Base-by-base conservation (phyloP, 1,140 invertebrate genomes). In the Psilanteris sp. region DNA sequence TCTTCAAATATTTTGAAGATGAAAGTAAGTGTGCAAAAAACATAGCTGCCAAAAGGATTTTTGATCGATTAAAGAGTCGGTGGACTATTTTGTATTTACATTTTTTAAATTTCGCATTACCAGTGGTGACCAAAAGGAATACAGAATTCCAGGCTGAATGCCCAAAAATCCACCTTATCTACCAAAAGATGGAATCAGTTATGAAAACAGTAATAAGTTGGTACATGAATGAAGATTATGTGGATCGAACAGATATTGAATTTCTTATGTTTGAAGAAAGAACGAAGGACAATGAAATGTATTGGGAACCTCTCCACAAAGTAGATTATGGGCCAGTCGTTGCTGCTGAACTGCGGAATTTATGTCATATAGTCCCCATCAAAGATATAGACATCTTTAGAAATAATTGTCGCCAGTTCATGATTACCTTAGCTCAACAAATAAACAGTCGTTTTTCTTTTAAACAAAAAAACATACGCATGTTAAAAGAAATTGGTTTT, bases 361-460 rank as follows among this genome's bases (percentile, higher is more conserved):
- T 46, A 29, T 1, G 20, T 9, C 6, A n/a, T 4, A 29, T 13
- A 11, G 16, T 29, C 9, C 26, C 24, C 4, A 3, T 46, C 0
- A 8, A 24, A 7, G 72, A 70, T 32, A 54, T 76, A 1, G 29
- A 75, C 3, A 2, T 9, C 1, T 75, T 75, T 15, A 11, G 62
- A 34, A 18, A 18, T 4, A 59, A 29, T 15, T 75, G 62, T 54
- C 46, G 27, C 2, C 11, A 61, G 9, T 68, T 75, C 22, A 43
- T 61, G 26, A 57, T 70, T 9, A 54, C 46, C 6, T 11, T 54
- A 9, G 64, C 64, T 0, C 5, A n/a, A 3, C 8, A 70, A 18
- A 57, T 75, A 5, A 18, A 57, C 18, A 32, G 16, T 7, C 37
- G 72, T 4, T 76, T 76, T 20, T 57, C 64, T 4, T 76, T 76